Conservation (phyloP, 2,888 invertebrate species). For the Choristoneura rosaceana region DNA sequence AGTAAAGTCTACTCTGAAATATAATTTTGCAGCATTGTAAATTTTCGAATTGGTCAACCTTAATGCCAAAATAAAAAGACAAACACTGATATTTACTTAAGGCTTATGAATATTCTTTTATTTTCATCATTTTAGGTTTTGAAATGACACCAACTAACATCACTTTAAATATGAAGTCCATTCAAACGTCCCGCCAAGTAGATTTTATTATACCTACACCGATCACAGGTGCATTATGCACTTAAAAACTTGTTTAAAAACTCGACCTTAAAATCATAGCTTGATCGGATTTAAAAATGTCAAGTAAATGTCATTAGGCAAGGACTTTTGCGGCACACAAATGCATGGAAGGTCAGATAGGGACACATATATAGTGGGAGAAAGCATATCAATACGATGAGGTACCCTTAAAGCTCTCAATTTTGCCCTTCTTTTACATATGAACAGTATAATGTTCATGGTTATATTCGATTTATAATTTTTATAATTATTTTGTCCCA, state of each 20-base stretch:
- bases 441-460: no score
- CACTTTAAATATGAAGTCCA: constrained; percentile 22
- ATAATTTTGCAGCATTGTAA: background rate
- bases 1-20: background rate
- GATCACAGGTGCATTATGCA: constrained; percentile 36
- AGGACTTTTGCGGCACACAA: constrained; percentile 11
- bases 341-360: background rate
- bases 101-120: background rate
- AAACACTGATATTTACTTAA: background rate
- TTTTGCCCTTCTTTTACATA: no score
- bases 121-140: no score
- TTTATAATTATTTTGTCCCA: no score
- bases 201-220: constrained; percentile 20
- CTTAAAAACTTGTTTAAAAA: constrained; percentile 31
- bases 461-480: no score
- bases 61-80: background rate
- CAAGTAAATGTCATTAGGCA: constrained; percentile 40
- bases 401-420: no score
- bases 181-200: constrained; percentile 15
- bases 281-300: constrained; percentile 30
- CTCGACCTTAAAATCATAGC: constrained; percentile 6
- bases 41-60: no score
- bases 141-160: constrained; percentile 17
- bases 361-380: background rate
- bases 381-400: background rate